phyloP scores from a whole-genome alignment of 2,797 vertebrate species.

The Bovichtus variegatus region DNA sequence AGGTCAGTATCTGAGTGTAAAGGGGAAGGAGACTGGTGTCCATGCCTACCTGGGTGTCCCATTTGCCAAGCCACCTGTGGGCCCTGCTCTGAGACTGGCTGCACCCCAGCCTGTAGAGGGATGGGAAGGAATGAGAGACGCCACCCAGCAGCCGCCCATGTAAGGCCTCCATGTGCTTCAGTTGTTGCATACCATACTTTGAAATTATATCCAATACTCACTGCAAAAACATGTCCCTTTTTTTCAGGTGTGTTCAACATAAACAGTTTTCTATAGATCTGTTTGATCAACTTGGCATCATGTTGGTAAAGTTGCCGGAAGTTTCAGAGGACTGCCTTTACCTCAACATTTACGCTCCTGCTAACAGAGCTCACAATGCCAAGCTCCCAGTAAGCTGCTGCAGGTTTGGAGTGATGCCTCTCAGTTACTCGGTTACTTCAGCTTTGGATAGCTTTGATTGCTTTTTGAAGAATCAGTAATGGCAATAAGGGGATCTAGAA shows the following conservation, averaged over 20 bases:
- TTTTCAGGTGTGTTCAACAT: slow-evolving; percentile 79
- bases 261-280: rapidly evolving
- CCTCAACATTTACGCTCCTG: slow-evolving; percentile 85
- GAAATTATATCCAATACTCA: not conserved
- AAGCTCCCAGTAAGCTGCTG: slow-evolving; percentile 78
- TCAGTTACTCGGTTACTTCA: not conserved
- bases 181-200: not conserved
- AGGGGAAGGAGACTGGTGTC: slow-evolving; percentile 73
- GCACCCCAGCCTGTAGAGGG: slow-evolving; percentile 72
- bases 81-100: slow-evolving; percentile 77
- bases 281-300: rapidly evolving
- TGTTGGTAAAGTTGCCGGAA: slow-evolving; percentile 1
- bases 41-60: slow-evolving; percentile 82
- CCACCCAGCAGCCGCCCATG: slow-evolving; percentile 79
- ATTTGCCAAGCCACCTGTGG: slow-evolving; percentile 82
- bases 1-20: slow-evolving; percentile 76
- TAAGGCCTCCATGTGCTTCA: slow-evolving; percentile 45
- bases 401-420: not conserved
- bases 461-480: not conserved
- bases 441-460: not conserved
- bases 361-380: slow-evolving; percentile 61
- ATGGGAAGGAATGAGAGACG: slow-evolving; percentile 82
- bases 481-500: not conserved
- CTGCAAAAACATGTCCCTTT: not conserved
- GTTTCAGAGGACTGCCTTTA: slow-evolving; percentile 88